These are phyloP conservation scores for Coturnix japonica DNA, from an alignment of 2,113 vertebrate species.

Conservation along the genomic window DNA sequence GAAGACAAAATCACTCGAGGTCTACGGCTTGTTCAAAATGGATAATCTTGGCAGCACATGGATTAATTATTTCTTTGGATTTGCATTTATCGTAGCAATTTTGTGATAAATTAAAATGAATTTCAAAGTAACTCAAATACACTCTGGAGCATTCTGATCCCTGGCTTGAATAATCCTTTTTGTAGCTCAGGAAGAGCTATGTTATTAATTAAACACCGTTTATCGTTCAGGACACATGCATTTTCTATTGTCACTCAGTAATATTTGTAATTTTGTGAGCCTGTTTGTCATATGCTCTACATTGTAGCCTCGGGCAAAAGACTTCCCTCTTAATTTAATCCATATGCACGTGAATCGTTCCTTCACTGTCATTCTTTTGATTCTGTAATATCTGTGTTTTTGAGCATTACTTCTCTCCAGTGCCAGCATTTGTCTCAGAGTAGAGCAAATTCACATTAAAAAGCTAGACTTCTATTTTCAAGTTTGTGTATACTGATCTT, in stretches of 20 bases:
- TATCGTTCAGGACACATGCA: not conserved
- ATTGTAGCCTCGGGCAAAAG: not conserved
- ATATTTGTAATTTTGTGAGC: not conserved
- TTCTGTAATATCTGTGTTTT: not conserved
- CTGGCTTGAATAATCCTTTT: not conserved
- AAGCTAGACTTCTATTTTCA: not conserved
- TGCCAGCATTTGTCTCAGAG: not conserved
- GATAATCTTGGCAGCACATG: not conserved
- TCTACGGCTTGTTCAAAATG: not conserved
- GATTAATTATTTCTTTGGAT: not conserved
- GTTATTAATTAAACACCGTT: not conserved
- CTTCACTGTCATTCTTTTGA: not conserved
- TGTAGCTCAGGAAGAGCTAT: not conserved
- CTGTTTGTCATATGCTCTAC: not conserved
- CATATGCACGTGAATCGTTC: not conserved
- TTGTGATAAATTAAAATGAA: not conserved
- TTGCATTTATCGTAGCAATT: not conserved
- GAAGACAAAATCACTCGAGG: not conserved
- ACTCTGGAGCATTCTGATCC: not conserved
- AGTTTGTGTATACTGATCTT: not conserved
- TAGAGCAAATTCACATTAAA: not conserved
- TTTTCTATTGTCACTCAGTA: not conserved
- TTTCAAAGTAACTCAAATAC: not conserved
- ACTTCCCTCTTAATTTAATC: not conserved
- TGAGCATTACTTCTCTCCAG: not conserved